Evolutionary conservation across 2,113 vertebrate genomes (phyloP), one percentile per base, ranked within the genome.

Genomic region (Rhinopithecus roxellana): DNA sequence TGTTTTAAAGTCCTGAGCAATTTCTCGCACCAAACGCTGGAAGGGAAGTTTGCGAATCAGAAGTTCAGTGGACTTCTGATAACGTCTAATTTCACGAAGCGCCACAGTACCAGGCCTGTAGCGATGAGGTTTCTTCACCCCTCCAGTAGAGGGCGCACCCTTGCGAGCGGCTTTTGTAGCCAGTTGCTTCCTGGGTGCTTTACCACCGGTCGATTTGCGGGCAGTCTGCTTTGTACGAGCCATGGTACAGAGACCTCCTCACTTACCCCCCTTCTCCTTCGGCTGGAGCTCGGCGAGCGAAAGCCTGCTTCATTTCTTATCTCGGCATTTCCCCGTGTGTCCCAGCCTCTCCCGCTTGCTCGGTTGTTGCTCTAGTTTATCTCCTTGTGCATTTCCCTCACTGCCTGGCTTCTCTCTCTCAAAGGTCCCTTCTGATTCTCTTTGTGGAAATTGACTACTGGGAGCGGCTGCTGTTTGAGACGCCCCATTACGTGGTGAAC

Each of bases 391-490:
- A 2, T 6, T 8, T 1, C 1, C 69, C n/a, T 43, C 48, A 40
- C 14, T 23, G 23, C 25, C 45, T 55, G 25, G 77, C 27, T 50
- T 30, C 55, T 27, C 23, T 96, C 13, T 89, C 32, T 22, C 30
- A n/a, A 96, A 99, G 99, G 96, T 81, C 97, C 77, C 97, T 99
- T 38, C 94, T 99, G 90, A 98, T 98, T 72, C 96, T 99, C 83
- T 99, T 99, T 92, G 98, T 98, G 97, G 99, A 99, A 98, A 98
- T 99, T 52, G 94, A 99, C 67, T 99, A 99, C 98, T 99, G 99
- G 99, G 99, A 99, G n/a, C 98, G 97, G 38, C 98, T 99, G 50
- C 98, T 97, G n/a, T 99, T 99, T 59, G 99, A 99, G 98, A 98
- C 99, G 2, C 99, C 99, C 0, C 99, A 99, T 95, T 98, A 98